Base-by-base conservation (phyloP, 2,113 vertebrate species). In the Ariopsis seemanni region DNA sequence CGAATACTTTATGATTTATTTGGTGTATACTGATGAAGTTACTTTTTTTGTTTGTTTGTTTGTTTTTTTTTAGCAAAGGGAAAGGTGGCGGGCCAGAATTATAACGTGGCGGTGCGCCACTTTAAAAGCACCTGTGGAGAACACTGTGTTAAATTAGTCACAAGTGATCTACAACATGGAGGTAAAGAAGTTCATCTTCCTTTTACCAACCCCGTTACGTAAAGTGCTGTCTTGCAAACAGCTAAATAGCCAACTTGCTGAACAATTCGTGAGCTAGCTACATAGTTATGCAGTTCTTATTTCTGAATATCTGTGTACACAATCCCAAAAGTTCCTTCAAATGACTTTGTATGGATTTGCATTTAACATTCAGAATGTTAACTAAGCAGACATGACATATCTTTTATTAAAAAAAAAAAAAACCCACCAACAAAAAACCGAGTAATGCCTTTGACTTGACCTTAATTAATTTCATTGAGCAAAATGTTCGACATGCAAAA, bases 391-490 rank as follows among this genome's bases (percentile, higher is more conserved):
- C 20, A 6, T 14, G 11, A 50, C 9, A 48, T 2, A 48, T 2
- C 14, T 74, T 74, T 22, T 22, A 20, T 67, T 48, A 74, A 18
- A 50, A 8, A 84, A 25, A 34, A 5, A 22, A 55, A 20, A 9
- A 71, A 69, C 34, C 34, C 25, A n/a, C 12, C 52, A 55, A 22
- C 2, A 42, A 42, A 20, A 63, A 67, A 77, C 55, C 34, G 18
- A 14, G 71, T n/a, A 67, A 77, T 14, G 53, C 12, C 81, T 77
- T 87, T 78, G 50, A 10, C 58, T 42, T 53, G 67, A 83, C 86
- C 69, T 77, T 78, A 78, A 88, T 88, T 50, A 84, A 67, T 83
- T 87, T 74, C 55, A 79, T 34, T 12, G 58, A 2, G 11, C 34
- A 25, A 75, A 63, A 63, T 63, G 81, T 30, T 75, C 25, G 55